Evolutionary conservation across 1,140 invertebrate genomes (phyloP), one percentile per base, ranked within the genome.

Genomic region (Diorhabda elongata): DNA sequence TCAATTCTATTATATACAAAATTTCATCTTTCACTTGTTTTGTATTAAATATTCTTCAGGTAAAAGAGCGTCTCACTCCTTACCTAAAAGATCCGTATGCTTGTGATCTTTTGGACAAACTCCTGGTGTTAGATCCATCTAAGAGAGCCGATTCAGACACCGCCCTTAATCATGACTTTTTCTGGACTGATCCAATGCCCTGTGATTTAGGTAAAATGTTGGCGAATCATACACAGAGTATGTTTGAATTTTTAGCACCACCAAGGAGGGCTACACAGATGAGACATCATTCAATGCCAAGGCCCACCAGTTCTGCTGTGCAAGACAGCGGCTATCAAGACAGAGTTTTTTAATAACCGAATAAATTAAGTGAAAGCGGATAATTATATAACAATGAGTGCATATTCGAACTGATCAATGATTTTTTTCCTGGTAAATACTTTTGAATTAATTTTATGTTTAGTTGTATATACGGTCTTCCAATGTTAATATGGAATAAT

Each of bases 171-270:
- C 96, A 99, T 76, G 96, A 98, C 78, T 99, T 99, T 81, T 99
- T 99, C 81, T 99, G 96, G 95, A 94, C 90, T 2, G 96, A 98
- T 80, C 97, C 98, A 44, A 93, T 97, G 90, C 96, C 96, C 0
- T 91, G 89, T 77, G 95, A 97, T 78, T 83, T 98, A 2, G 92
- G 88, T 43, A 94, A 93, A 83, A 98, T 98, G 95, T 82, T 98
- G 60, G 93, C 93, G 0, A 93, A 96, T 76, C 95, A 97, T 79
- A 91, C 90, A 0, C 94, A 95, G 74, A 97, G 94, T 79, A 98
- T 98, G 95, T 98, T 98, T 79, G 96, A 98, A 81, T 98, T 94
- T 79, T 82, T 97, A 60, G 94, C 95, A 0, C 95, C 94, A 1
- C 92, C 92, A 3, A 81, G 90, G 8, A 77, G 92, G 69, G 86